phyloP scores from a whole-genome alignment of 2,113 vertebrate genomes.

The Mugil cephalus region DNA sequence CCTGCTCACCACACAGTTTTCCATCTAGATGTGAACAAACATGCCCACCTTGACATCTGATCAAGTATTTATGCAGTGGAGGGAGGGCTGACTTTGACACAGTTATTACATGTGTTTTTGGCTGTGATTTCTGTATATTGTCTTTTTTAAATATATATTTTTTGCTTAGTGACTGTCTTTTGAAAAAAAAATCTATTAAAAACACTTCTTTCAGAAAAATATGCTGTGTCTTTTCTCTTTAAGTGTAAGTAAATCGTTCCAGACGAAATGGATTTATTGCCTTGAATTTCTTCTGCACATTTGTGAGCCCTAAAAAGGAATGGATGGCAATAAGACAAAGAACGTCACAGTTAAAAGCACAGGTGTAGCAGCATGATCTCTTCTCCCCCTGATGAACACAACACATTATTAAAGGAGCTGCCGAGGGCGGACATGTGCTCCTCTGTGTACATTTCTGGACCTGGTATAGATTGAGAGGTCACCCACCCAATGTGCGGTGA shows the following conservation, averaged over 20 bases:
- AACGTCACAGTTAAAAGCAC: not conserved
- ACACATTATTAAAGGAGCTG: conserved; percentile 44
- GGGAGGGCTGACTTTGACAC: conserved; percentile 12
- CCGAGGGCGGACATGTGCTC: conserved; percentile 45
- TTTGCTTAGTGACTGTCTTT: no score
- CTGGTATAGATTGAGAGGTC: conserved; percentile 70
- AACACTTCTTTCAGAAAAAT: no score
- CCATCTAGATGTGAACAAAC: conserved; percentile 62
- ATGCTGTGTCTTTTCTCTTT: no score
- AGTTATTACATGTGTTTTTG: conserved; percentile 19
- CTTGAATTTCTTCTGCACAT: no score
- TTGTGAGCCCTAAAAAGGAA: not conserved
- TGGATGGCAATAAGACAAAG: not conserved
- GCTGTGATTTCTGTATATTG: not conserved
- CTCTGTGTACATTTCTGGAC: conserved; percentile 67
- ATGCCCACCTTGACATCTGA: conserved; percentile 66
- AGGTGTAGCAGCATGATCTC: conserved; percentile 19
- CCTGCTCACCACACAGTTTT: conserved; percentile 36
- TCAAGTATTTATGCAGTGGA: conserved; percentile 66
- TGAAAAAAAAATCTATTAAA: no score
- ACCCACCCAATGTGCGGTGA: conserved; percentile 58
- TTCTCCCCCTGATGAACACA: conserved; percentile 45
- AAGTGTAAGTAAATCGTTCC: no score
- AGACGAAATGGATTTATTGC: no score
- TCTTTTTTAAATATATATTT: not conserved